Percentiles rank a stretch among this genome's conserved stretches.
Conservation (phyloP, 2,888 invertebrate genomes). For the Celastrina argiolus region DNA sequence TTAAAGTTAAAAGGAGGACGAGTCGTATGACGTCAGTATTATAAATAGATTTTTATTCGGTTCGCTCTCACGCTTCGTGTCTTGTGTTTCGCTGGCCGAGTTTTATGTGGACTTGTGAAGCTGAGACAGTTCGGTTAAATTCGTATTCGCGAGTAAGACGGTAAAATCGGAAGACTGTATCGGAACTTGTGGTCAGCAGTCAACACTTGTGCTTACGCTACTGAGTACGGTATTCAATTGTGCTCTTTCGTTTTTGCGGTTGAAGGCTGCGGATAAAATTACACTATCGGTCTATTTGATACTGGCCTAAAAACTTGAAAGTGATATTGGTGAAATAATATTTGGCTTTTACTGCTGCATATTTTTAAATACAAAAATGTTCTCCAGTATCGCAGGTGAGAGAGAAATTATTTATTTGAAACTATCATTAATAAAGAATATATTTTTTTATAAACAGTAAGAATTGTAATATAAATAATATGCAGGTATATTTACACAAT, state of each 20-base stretch:
- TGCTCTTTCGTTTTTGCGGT: slow-evolving; percentile 26
- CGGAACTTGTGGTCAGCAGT: neutral
- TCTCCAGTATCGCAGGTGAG: slow-evolving; percentile 70
- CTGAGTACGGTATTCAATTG: slow-evolving; percentile 22
- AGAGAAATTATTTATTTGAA: slow-evolving; percentile 28
- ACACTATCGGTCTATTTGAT: slow-evolving; percentile 28
- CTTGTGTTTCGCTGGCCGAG: neutral
- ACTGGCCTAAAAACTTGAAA: slow-evolving; percentile 31
- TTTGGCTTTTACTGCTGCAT: slow-evolving; percentile 24
- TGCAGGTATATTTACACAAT: too few species aligned
- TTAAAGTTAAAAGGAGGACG: neutral
- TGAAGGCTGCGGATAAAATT: slow-evolving; percentile 37
- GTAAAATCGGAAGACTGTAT: slow-evolving; percentile 2
- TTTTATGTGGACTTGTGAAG: neutral
- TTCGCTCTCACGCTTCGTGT: neutral
- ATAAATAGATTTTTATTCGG: slow-evolving; percentile 49
- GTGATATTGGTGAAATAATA: slow-evolving; percentile 27
- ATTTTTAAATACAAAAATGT: slow-evolving; percentile 52
- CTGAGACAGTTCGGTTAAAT: slow-evolving; percentile 1
- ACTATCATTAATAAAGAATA: neutral
- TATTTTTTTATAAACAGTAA: neutral
- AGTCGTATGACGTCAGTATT: slow-evolving; percentile 55
- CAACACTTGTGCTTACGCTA: neutral
- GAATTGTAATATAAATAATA: too few species aligned
- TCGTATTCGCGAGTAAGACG: slow-evolving; percentile 22